Evolutionary conservation across 1,140 invertebrate genomes (phyloP).

Genomic region (Lineus longissimus): DNA sequence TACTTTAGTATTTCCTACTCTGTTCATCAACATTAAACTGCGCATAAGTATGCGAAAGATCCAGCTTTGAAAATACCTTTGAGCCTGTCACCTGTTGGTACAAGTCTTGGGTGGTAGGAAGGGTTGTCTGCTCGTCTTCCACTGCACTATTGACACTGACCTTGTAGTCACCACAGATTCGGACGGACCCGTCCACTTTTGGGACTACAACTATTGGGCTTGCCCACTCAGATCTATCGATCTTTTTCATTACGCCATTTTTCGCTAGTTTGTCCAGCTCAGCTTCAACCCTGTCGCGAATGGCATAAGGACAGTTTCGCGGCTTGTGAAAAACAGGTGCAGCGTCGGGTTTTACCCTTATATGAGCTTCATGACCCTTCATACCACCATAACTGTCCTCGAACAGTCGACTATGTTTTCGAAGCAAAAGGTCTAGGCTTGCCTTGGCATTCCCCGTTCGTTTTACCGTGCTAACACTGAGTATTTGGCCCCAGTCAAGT

Average conservation of each 20-base stretch:
- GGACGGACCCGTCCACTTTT: slow-evolving; percentile 25
- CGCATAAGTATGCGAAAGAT: slow-evolving; percentile 25
- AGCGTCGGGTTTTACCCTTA: slow-evolving; percentile 12
- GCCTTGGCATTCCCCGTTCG: too few relatives aligned
- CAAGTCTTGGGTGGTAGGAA: neutral
- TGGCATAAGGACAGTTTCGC: slow-evolving; percentile 25
- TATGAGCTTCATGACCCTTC: slow-evolving; percentile 16
- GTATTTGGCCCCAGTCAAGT: too few relatives aligned
- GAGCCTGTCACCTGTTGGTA: neutral
- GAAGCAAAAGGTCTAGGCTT: too few relatives aligned
- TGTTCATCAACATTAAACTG: slow-evolving; percentile 22
- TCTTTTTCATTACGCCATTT: slow-evolving; percentile 42
- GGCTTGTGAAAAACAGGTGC: slow-evolving; percentile 21
- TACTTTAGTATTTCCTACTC: neutral
- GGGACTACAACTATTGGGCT: slow-evolving; percentile 25
- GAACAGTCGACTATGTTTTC: too few relatives aligned
- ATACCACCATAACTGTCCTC: too few relatives aligned
- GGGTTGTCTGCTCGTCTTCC: neutral
- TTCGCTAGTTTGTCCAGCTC: slow-evolving; percentile 45
- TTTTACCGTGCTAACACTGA: too few relatives aligned
- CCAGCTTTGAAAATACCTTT: slow-evolving; percentile 21
- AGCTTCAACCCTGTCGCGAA: slow-evolving; percentile 42
- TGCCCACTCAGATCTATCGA: slow-evolving; percentile 41
- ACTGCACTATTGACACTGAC: slow-evolving; percentile 26
- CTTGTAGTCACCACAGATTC: slow-evolving; percentile 43